Evolutionary conservation across 2,888 invertebrate genomes (phyloP).

Genomic region (Automeris io): DNA sequence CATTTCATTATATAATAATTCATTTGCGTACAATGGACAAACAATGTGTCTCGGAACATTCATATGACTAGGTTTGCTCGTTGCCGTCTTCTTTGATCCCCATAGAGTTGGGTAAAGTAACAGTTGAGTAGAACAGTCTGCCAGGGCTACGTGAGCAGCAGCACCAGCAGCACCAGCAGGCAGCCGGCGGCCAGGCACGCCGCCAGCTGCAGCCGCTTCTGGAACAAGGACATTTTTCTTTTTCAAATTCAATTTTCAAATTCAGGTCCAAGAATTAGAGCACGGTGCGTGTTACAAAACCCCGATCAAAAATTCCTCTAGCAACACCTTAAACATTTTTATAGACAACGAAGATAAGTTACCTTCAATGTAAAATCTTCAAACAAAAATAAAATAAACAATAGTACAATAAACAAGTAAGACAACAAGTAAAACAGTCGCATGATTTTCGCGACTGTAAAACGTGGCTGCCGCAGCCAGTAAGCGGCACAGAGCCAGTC

Average conservation of each 20-base stretch:
- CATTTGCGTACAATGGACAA: too few relatives aligned
- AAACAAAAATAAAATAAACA: too few relatives aligned
- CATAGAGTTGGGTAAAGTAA: neutral
- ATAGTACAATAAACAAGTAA: too few relatives aligned
- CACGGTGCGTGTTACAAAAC: neutral
- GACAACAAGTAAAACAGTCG: too few relatives aligned
- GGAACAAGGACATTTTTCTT: constrained; percentile 21
- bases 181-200: constrained; percentile 51
- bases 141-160: constrained; percentile 36
- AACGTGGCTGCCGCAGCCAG: too few relatives aligned
- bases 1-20: too few relatives aligned
- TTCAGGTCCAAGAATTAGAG: too few relatives aligned
- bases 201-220: constrained; percentile 58
- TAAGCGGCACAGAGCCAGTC: too few relatives aligned
- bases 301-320: neutral
- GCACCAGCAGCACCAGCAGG: constrained; percentile 52
- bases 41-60: neutral
- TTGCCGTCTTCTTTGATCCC: neutral
- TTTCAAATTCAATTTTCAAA: neutral
- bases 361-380: too few relatives aligned
- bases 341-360: too few relatives aligned
- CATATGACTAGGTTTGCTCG: constrained; percentile 1
- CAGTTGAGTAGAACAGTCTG: neutral
- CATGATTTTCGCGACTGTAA: too few relatives aligned
- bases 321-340: neutral